Conservation (phyloP, 2,888 invertebrate species). For the Pediacus dermestoides region DNA sequence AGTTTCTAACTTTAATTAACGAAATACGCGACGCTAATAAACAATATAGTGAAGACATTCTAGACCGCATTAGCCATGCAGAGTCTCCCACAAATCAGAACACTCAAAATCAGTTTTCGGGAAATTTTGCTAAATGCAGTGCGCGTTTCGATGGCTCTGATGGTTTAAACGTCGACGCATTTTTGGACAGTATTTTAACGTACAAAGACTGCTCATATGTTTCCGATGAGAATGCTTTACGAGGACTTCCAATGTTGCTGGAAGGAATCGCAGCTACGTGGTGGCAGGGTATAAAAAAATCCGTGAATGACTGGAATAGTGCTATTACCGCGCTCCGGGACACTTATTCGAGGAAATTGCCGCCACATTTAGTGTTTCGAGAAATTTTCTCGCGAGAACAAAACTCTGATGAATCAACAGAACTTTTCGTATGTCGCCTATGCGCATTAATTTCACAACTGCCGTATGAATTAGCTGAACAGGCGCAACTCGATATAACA, state of each 20-base stretch:
- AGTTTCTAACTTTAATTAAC: too few relatives aligned
- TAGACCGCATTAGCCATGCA: too few relatives aligned
- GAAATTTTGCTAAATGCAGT: slow-evolving; percentile 5
- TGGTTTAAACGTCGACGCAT: slow-evolving; percentile 9
- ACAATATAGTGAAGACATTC: too few relatives aligned
- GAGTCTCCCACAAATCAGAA: too few relatives aligned
- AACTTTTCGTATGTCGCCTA: slow-evolving; percentile 5
- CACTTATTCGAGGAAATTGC: slow-evolving; percentile 5
- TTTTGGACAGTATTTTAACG: slow-evolving; percentile 7
- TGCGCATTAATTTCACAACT: slow-evolving; percentile 4
- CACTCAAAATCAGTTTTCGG: background rate
- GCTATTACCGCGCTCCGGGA: slow-evolving; percentile 3
- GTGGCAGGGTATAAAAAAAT: slow-evolving; percentile 9
- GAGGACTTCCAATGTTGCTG: slow-evolving; percentile 8
- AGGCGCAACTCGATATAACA: slow-evolving; percentile 5
- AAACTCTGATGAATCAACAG: background rate
- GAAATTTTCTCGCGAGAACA: slow-evolving; percentile 9
- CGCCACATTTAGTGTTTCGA: slow-evolving; percentile 8
- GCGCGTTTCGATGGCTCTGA: slow-evolving; percentile 6
- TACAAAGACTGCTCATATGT: slow-evolving; percentile 10
- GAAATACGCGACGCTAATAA: too few relatives aligned
- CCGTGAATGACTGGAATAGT: slow-evolving; percentile 2
- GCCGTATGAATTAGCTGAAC: slow-evolving; percentile 3
- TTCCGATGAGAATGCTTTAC: slow-evolving; percentile 8
- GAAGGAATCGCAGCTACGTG: slow-evolving; percentile 10